phyloP scores from a whole-genome alignment of 92 coral and sea anemone species.

The Siderastrea siderea region DNA sequence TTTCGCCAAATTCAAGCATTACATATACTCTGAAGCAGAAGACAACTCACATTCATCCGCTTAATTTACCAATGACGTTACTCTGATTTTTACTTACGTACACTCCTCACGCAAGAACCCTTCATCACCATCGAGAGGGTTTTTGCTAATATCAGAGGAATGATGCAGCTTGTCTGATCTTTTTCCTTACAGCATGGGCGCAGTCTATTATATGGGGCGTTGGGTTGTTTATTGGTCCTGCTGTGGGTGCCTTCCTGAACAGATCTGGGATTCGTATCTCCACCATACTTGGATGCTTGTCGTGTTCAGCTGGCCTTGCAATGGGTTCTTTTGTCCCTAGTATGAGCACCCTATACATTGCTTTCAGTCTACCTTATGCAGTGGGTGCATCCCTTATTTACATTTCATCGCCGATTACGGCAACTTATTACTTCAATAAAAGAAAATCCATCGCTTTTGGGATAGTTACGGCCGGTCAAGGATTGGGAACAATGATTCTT shows the following conservation, averaged over 20 bases:
- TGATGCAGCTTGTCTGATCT: no score
- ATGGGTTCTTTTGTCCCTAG: slow-evolving; percentile 15
- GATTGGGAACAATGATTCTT: slow-evolving; percentile 53
- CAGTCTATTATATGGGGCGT: no score
- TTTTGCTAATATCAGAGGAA: no score
- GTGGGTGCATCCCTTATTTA: slow-evolving; percentile 34
- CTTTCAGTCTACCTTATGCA: slow-evolving; percentile 58
- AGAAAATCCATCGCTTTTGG: slow-evolving; percentile 56
- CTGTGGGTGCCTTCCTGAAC: slow-evolving; percentile 11
- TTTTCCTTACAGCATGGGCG: no score
- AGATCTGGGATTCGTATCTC: slow-evolving; percentile 1
- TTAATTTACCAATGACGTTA: no score
- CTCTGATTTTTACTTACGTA: no score
- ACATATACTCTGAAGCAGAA: no score
- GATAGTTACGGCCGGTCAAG: slow-evolving; percentile 44
- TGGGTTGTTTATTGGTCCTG: slow-evolving; percentile 17
- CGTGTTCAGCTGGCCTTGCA: neutral
- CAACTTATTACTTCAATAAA: slow-evolving; percentile 32
- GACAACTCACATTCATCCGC: no score
- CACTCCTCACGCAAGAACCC: no score
- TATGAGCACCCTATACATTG: slow-evolving; percentile 26
- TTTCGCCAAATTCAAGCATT: no score
- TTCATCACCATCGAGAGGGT: no score
- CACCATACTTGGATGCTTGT: slow-evolving; percentile 5
- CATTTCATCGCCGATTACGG: neutral